Percentiles rank a stretch among this genome's conserved stretches.
These are phyloP conservation scores for Pyrocephalus nanus DNA, from an alignment of 2,797 vertebrate genomes.

Conservation along the genomic window DNA sequence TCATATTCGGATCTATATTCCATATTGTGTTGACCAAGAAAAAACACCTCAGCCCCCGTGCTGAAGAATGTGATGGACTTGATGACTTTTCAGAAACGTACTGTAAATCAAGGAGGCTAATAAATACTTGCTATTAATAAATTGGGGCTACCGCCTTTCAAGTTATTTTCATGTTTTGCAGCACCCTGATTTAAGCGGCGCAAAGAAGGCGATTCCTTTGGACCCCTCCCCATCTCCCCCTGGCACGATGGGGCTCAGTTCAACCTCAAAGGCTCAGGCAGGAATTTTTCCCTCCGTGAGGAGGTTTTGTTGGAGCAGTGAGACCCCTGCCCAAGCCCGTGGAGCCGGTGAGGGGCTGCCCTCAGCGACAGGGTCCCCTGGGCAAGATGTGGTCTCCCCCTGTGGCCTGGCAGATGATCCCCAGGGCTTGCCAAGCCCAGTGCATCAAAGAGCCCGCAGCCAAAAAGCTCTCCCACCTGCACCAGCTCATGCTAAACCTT, in stretches of 20 bases:
- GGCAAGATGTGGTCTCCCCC: background rate
- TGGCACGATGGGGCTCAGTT: background rate
- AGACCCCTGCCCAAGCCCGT: background rate
- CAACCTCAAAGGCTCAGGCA: background rate
- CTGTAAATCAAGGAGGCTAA: constrained; percentile 70
- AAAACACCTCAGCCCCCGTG: constrained; percentile 51
- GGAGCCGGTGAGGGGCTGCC: background rate
- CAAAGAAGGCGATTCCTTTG: background rate
- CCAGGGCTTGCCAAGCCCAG: background rate
- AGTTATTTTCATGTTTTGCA: constrained; percentile 44
- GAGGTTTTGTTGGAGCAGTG: background rate
- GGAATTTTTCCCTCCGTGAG: background rate
- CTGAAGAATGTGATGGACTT: constrained; percentile 69
- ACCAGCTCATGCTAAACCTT: background rate
- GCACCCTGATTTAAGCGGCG: background rate
- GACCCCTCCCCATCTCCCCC: background rate
- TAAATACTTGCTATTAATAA: constrained; percentile 69
- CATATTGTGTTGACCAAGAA: constrained; percentile 67
- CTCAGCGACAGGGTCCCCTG: background rate
- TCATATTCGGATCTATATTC: constrained; percentile 65
- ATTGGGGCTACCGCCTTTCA: constrained; percentile 52
- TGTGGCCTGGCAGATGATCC: background rate
- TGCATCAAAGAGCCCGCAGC: background rate
- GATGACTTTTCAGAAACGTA: constrained; percentile 66
- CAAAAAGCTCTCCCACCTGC: background rate